Conservation (phyloP, 2,113 vertebrate species). For the Piprites chloris region DNA sequence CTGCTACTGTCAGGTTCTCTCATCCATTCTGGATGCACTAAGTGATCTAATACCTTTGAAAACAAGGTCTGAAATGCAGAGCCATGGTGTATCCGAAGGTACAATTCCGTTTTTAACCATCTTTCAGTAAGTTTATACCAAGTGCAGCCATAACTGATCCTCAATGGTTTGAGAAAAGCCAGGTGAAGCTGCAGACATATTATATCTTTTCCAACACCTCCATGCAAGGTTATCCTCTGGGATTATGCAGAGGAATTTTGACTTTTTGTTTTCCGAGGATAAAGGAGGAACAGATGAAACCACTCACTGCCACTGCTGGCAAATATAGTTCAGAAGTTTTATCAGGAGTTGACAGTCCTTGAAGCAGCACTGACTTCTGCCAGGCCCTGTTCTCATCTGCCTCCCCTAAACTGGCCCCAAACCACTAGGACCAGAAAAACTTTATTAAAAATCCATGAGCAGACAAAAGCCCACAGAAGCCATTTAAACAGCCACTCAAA, state of each 20-base stretch:
- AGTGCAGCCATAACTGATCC: background rate
- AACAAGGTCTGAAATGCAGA: background rate
- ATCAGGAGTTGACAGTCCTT: background rate
- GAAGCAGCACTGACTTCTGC: background rate
- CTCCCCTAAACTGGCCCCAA: background rate
- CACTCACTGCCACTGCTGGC: background rate
- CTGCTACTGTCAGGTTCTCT: background rate
- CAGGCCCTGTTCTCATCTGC: background rate
- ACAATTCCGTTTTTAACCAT: background rate
- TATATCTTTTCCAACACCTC: background rate
- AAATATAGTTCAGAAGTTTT: background rate
- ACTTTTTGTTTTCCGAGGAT: background rate
- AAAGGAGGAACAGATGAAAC: background rate
- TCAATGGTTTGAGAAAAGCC: background rate
- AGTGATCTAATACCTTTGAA: background rate
- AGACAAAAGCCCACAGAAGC: background rate
- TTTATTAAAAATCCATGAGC: background rate
- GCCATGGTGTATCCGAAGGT: background rate
- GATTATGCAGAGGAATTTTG: background rate
- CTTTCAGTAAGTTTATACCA: background rate
- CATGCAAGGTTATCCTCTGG: background rate
- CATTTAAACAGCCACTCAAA: background rate
- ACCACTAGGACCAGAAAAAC: background rate
- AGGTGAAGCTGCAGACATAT: background rate
- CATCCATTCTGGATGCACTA: background rate